Percentiles rank a stretch among this genome's conserved stretches.
phyloP scores from a whole-genome alignment of 2,113 vertebrate genomes.

The Rallus limicola region DNA sequence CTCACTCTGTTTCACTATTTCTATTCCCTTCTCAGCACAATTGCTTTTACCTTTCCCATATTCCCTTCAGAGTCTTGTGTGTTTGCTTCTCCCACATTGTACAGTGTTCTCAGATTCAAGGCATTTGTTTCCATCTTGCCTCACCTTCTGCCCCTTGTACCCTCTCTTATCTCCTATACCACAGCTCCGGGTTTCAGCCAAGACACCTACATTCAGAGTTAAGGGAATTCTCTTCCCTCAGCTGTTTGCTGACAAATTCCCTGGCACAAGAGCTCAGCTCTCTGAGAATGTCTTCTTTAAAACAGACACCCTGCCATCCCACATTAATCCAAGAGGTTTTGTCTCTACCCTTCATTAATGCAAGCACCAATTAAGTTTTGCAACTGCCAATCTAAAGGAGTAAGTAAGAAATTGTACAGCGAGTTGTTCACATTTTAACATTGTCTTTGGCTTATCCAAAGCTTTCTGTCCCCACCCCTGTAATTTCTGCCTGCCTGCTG shows the following conservation, averaged over 20 bases:
- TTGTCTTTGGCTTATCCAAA: slow-evolving; percentile 1
- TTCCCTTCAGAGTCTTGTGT: not conserved
- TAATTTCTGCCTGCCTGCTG: slow-evolving; percentile 35
- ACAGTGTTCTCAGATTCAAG: not conserved
- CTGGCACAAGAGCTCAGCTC: not conserved
- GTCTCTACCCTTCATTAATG: not conserved
- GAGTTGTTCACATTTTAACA: not conserved
- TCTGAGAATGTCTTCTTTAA: not conserved
- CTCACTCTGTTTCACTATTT: not conserved
- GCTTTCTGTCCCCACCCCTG: not conserved
- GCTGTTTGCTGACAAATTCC: not conserved
- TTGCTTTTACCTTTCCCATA: not conserved
- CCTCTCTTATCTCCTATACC: not conserved
- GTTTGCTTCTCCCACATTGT: not conserved
- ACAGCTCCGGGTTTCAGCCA: not conserved
- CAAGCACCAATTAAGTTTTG: not conserved
- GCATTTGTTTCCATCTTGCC: not conserved
- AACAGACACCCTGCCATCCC: not conserved
- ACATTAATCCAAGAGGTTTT: not conserved
- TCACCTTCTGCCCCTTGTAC: not conserved
- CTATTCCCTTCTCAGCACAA: not conserved
- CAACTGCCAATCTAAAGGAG: not conserved
- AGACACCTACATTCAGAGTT: not conserved
- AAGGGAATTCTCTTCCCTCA: not conserved
- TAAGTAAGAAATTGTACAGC: not conserved